phyloP scores from a whole-genome alignment of 2,797 vertebrate genomes.

The Limosa lapponica region DNA sequence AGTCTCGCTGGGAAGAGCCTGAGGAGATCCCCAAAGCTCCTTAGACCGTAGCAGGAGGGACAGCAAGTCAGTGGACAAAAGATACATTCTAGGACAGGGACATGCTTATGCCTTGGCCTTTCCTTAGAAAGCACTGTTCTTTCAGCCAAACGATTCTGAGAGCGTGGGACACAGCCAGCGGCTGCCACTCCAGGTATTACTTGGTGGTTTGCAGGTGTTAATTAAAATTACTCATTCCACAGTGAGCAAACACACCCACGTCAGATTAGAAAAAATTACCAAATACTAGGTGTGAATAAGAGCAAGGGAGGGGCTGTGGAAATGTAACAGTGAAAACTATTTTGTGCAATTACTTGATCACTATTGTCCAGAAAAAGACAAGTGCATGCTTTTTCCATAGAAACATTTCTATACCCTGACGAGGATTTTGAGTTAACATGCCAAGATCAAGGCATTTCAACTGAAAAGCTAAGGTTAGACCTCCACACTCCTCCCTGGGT shows the following conservation, averaged over 20 bases:
- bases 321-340: neutral
- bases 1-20: rapidly evolving
- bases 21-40: neutral
- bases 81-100: neutral
- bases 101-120: neutral
- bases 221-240: neutral
- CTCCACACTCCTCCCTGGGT: neutral
- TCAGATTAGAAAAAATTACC: neutral
- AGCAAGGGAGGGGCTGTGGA: neutral
- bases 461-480: neutral
- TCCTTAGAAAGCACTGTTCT: neutral
- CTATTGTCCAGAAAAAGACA: neutral
- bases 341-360: neutral
- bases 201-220: neutral
- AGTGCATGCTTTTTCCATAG: neutral
- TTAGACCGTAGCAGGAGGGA: neutral
- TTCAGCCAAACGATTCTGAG: neutral
- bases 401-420: neutral
- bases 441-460: neutral
- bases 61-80: neutral
- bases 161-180: neutral
- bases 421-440: neutral
- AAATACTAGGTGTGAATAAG: neutral
- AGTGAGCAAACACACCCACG: neutral
- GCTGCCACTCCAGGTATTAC: neutral